phyloP scores from a whole-genome alignment of 2,888 invertebrate species.

The Tanytarsus gracilentus region DNA sequence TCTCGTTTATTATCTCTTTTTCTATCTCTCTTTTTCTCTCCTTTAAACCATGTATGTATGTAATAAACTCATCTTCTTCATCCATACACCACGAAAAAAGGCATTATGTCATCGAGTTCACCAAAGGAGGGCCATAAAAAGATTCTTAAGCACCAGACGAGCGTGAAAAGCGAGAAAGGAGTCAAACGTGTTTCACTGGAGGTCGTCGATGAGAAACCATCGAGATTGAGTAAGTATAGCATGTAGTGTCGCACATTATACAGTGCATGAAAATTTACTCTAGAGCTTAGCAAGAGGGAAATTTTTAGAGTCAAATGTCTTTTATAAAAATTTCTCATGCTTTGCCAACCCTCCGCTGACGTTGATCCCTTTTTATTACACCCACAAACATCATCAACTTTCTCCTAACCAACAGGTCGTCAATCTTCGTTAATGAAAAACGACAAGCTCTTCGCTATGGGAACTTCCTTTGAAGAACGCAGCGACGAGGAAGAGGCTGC shows the following conservation, averaged over 20 bases:
- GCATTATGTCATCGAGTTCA: conserved; percentile 3
- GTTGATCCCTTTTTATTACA: not conserved
- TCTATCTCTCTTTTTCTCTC: too few relatives aligned
- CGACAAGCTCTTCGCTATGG: conserved; percentile 9
- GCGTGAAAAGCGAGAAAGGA: conserved; percentile 17
- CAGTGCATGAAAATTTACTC: not conserved
- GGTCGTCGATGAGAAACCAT: conserved; percentile 16
- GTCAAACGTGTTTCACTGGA: conserved; percentile 13
- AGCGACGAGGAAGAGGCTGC: conserved; percentile 1
- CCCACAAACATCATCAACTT: not conserved
- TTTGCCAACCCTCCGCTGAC: not conserved
- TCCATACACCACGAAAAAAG: too few relatives aligned
- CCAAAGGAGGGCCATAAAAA: conserved; percentile 18
- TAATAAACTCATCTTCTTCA: too few relatives aligned
- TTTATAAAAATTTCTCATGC: not conserved
- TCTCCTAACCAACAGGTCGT: not conserved
- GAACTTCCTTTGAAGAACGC: conserved; percentile 15
- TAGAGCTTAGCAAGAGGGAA: not conserved
- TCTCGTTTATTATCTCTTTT: too few relatives aligned
- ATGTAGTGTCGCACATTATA: not conserved
- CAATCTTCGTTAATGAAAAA: not conserved
- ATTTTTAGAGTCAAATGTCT: not conserved
- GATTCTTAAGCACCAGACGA: conserved; percentile 14
- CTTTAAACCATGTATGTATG: too few relatives aligned
- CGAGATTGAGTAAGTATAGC: not conserved